phyloP scores from a whole-genome alignment of 2,888 invertebrate genomes.

The Tolmerus cingulatus region DNA sequence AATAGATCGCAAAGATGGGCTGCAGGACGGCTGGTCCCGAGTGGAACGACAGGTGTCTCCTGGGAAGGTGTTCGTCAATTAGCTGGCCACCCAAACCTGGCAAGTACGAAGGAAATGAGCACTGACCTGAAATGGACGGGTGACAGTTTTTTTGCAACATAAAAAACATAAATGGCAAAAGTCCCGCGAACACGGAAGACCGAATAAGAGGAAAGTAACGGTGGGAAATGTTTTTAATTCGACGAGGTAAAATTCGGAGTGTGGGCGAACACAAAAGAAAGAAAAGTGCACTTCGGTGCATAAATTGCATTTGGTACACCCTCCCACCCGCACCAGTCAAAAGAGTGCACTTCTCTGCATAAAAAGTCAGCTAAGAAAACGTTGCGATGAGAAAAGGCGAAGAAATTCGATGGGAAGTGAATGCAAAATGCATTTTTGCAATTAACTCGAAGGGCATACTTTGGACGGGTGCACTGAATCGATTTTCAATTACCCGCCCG shows the following conservation, averaged over 20 bases:
- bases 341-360: neutral
- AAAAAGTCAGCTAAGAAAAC: neutral
- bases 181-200: neutral
- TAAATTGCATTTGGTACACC: neutral
- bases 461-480: neutral
- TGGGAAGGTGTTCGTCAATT: neutral
- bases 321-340: neutral
- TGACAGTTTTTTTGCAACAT: neutral
- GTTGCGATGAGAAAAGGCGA: neutral
- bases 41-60: neutral
- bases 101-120: neutral
- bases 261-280: neutral
- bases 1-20: neutral
- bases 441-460: neutral
- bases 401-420: neutral
- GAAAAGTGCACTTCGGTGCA: neutral
- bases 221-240: neutral
- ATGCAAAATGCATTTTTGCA: neutral
- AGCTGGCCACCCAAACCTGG: neutral
- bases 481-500: conserved; percentile 28
- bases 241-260: neutral
- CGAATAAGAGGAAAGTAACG: neutral
- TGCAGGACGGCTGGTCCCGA: neutral
- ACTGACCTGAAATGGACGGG: neutral
- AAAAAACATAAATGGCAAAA: neutral